Evolutionary conservation across 2,113 vertebrate species (phyloP).

Genomic region (Thinocorus orbignyianus): DNA sequence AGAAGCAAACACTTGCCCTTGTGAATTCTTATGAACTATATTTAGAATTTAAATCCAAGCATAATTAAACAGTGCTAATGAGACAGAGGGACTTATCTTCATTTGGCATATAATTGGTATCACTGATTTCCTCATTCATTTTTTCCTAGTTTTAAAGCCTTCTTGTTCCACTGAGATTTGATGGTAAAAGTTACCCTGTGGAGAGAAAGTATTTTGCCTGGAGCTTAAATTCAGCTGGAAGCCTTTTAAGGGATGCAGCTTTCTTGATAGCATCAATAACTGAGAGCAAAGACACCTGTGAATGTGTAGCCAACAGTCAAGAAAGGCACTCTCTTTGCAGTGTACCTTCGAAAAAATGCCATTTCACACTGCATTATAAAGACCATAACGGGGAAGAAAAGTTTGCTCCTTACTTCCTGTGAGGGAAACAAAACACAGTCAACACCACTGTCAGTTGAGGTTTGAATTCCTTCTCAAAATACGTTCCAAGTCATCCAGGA

Average conservation of each 20-base stretch:
- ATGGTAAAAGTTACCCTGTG: slow-evolving; percentile 27
- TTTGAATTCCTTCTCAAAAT: background rate
- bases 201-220: slow-evolving; percentile 23
- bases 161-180: background rate
- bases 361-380: background rate
- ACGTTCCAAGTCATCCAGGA: background rate
- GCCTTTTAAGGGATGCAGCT: slow-evolving; percentile 2
- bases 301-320: background rate
- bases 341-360: background rate
- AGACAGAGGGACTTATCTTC: slow-evolving; percentile 52
- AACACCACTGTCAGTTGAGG: background rate
- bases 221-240: slow-evolving; percentile 34
- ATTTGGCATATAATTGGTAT: slow-evolving; percentile 24
- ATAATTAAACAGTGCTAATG: slow-evolving; percentile 57
- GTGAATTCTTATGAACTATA: slow-evolving; percentile 50
- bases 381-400: background rate
- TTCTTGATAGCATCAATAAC: slow-evolving; percentile 1
- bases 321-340: background rate
- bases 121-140: slow-evolving; percentile 55
- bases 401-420: background rate
- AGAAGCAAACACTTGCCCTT: slow-evolving; percentile 46
- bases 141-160: slow-evolving; percentile 36
- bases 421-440: background rate
- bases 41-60: slow-evolving; percentile 53
- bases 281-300: slow-evolving; percentile 6